Evolutionary conservation across 2,113 vertebrate species (phyloP), one percentile per base, ranked within the genome.

Genomic region (Crotalus helleri): DNA sequence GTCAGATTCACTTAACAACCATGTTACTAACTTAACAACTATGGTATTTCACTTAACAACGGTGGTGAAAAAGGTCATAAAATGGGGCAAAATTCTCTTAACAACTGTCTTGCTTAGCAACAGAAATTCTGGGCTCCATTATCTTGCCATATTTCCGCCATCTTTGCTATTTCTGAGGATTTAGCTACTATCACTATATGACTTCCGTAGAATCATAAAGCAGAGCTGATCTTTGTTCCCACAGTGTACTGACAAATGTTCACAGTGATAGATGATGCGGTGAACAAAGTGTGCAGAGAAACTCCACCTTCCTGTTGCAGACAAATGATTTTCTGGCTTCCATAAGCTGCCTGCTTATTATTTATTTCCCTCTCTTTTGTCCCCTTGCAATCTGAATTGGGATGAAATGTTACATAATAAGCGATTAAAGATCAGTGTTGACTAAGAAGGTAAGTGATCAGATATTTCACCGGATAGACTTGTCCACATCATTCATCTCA

Each of bases 371-470:
- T 9, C 39, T 12, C 6, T 85, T 19, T 85, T 51, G 33, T 44
- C 7, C 6, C 2, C 0, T 17, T 94, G 88, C 89, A 94, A 95
- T 95, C 95, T 96, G 89, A 95, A 54, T 54, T 94, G 95, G 90
- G 81, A 86, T 96, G 89, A 94, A 95, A 90, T 44, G 12, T 95
- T 95, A 94, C 89, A 94, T 95, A 96, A 95, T 92, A 85, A 23
- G 39, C 55, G 3, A 97, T 96, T 97, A 95, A 97, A 95, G 74
- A 94, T 81, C 87, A 90, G 58, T 91, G 94, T 96, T 94, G 96
- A 94, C 94, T 96, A 89, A 93, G 90, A 97, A 95, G 94, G 92
- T 94, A 96, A 96, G 69, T 69, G 44, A 96, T 96, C 93, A 96
- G 95, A 93, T 95, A 94, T 93, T 97, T 96, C 87, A 94, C 91